Conservation (phyloP, 2,888 invertebrate species). For the Drosophila vallismaia region DNA sequence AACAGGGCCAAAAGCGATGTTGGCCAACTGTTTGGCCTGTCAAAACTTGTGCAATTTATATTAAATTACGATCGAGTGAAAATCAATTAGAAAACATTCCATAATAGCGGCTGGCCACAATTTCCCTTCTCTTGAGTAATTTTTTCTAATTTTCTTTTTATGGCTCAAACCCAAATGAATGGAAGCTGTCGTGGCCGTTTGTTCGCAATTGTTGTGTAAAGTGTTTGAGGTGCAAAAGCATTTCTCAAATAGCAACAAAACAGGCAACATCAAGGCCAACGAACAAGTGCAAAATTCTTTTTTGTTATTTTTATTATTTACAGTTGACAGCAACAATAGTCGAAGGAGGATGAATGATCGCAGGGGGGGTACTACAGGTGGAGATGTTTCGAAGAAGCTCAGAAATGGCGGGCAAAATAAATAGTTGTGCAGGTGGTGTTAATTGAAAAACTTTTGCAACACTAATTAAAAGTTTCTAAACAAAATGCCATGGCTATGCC, state of each 20-base stretch:
- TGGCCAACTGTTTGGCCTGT: slow-evolving; percentile 63
- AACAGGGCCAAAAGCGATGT: slow-evolving; percentile 20
- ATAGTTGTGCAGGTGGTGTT: slow-evolving; percentile 83
- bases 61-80: slow-evolving; percentile 67
- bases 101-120: slow-evolving; percentile 65
- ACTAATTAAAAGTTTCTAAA: slow-evolving; percentile 82
- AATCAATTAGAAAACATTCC: slow-evolving; percentile 71
- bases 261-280: slow-evolving; percentile 21
- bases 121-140: slow-evolving; percentile 18
- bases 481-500: slow-evolving; percentile 75
- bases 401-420: slow-evolving; percentile 72
- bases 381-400: slow-evolving; percentile 63
- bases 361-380: slow-evolving; percentile 3
- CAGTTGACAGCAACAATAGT: slow-evolving; percentile 62
- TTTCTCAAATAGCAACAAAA: slow-evolving; percentile 27
- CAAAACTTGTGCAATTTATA: slow-evolving; percentile 76
- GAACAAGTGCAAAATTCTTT: slow-evolving; percentile 45
- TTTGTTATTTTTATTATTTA: slow-evolving; percentile 64
- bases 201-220: slow-evolving; percentile 55
- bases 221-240: slow-evolving; percentile 45
- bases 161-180: slow-evolving; percentile 8
- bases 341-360: no score
- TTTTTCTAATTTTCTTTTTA: neutral
- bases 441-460: slow-evolving; percentile 82
- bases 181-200: slow-evolving; percentile 31